Percentiles rank a stretch among this genome's conserved stretches.
Conservation (phyloP, 53 echinoderm and acorn worm species). For the Zoroaster sp. region DNA sequence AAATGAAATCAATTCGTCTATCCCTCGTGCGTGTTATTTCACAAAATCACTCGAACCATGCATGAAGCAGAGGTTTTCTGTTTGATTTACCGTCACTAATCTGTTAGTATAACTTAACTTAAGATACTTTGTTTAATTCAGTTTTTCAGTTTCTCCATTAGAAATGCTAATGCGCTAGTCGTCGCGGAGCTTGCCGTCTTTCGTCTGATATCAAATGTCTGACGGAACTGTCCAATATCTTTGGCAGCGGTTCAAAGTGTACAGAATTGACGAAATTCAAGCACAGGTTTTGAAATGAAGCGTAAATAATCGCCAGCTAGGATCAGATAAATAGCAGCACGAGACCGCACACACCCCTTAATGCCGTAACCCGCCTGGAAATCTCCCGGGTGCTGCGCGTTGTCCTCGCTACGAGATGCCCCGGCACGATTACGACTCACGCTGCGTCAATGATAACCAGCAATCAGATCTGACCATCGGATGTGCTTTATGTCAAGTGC, state of each 20-base stretch:
- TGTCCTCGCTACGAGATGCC: constrained; percentile 13
- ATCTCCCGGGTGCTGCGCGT: background rate
- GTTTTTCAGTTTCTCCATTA: too few relatives aligned
- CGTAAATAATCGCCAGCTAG: constrained; percentile 5
- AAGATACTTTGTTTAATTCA: too few relatives aligned
- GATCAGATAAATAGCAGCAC: background rate
- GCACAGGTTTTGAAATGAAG: constrained; percentile 13
- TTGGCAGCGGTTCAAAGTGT: background rate
- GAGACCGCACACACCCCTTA: background rate
- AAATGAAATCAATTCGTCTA: too few relatives aligned
- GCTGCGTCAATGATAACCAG: background rate
- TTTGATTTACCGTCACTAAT: too few relatives aligned
- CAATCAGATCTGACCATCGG: constrained; percentile 30
- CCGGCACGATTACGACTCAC: constrained; percentile 22
- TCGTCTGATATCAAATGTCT: background rate
- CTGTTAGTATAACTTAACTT: too few relatives aligned
- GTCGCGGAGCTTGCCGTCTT: background rate
- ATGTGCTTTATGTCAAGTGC: background rate
- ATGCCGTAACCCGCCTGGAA: background rate
- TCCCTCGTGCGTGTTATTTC: too few relatives aligned
- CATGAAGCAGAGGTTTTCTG: too few relatives aligned
- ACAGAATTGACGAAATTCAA: background rate
- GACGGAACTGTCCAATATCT: background rate
- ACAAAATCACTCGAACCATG: too few relatives aligned
- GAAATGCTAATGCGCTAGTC: background rate